Conservation (phyloP, 37 sponge, comb jelly and placozoan genomes). For the Diacarnus erythraeanus region DNA sequence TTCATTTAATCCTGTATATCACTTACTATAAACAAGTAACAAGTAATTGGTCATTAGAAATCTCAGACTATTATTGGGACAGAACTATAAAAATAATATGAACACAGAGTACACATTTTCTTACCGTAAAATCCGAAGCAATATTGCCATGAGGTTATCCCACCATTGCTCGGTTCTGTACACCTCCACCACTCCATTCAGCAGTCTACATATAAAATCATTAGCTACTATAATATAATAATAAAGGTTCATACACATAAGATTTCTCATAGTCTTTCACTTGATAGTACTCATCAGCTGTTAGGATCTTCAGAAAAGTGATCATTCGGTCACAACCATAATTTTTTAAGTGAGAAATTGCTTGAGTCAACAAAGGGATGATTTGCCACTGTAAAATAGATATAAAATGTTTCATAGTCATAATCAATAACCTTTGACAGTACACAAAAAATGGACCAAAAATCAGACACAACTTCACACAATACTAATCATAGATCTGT, state of each 20-base stretch:
- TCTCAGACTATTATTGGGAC: too few species aligned
- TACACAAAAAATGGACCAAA: too few species aligned
- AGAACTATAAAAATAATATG: too few species aligned
- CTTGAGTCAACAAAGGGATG: conserved; percentile 57
- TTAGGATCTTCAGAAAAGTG: conserved; percentile 50
- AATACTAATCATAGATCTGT: too few species aligned
- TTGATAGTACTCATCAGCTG: conserved; percentile 72
- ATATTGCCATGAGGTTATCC: conserved; percentile 26
- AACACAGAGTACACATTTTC: too few species aligned
- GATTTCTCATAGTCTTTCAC: conserved; percentile 62
- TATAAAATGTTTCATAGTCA: not conserved
- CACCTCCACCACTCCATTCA: conserved; percentile 31
- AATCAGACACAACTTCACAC: too few species aligned
- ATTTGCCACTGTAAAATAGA: conserved; percentile 62
- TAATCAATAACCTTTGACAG: too few species aligned
- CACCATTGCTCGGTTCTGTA: conserved; percentile 69
- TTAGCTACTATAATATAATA: not conserved
- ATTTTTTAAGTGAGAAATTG: conserved; percentile 58
- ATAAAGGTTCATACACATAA: conserved; percentile 45
- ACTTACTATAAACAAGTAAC: too few species aligned
- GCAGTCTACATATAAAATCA: conserved; percentile 15
- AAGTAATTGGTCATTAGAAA: too few species aligned
- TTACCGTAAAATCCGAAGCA: conserved; percentile 45
- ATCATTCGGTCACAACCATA: conserved; percentile 44
- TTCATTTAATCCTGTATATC: too few species aligned